Base-by-base conservation (phyloP, 2,113 vertebrate species). In the Strix aluco region DNA sequence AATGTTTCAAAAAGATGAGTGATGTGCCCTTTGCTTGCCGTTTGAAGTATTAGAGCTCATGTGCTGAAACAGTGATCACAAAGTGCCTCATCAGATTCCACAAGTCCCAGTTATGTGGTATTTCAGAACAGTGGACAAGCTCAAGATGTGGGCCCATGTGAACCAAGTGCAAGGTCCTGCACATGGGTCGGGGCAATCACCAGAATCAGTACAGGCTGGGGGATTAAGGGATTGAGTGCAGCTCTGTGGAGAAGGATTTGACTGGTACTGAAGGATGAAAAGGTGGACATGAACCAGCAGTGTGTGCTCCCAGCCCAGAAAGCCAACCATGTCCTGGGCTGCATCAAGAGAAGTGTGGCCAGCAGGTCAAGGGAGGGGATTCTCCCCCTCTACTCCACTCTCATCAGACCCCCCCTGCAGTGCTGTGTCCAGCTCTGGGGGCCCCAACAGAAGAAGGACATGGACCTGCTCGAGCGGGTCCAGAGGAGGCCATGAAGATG, bases 221-320 rank as follows among this genome's bases (percentile, higher is more conserved):
- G n/a, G 7, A 17, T 67, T 54, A 29, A 42, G 44, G 30, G 34
- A n/a, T 66, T 36, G 59, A 58, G 44, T 44, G 15, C 34, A 63
- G 57, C 40, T 15, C 66, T 63, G 29, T 2, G 0, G 19, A 58
- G 23, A 67, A 86, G 40, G 40, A 23, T 23, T 34, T 54, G 47
- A 6, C 44, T 46, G 15, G 9, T 19, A 32, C 30, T 74, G n/a
- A 4, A 44, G 32, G 49, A 9, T 61, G n/a, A 74, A 75, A 49
- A 59, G 30, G 9, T 81, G 18, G 34, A 0, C 0, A 0, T 30
- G 34, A 47, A 9, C 59, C 3, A 1, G 6, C 13, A 58, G 4
- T 32, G 40, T 14, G 20, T 0, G 0, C 36, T 65, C 1, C 1
- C 18, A 58, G 26, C 30, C 38, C 23, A 38, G 27, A 55, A 66